Conservation (phyloP, 2,888 invertebrate genomes). For the Polymixis lichenea region DNA sequence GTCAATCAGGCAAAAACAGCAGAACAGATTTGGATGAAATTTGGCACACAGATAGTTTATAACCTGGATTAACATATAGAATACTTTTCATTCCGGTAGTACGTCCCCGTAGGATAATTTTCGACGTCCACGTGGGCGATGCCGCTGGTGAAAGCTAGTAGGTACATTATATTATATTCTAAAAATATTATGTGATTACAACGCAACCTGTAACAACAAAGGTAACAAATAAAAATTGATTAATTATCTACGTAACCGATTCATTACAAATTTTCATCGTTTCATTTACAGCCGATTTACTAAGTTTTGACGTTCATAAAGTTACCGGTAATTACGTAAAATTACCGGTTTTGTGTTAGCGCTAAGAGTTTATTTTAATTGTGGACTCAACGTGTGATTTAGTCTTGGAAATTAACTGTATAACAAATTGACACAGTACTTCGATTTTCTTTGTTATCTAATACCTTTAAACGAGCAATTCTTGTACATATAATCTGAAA, state of each 20-base stretch:
- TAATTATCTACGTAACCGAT: conserved; percentile 35
- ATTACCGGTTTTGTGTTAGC: conserved; percentile 31
- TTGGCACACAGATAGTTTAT: no score
- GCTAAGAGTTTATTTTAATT: conserved; percentile 29
- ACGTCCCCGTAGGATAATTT: no score
- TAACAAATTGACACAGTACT: not conserved
- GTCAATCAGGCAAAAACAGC: no score
- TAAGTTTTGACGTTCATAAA: conserved; percentile 29
- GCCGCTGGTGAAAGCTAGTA: no score
- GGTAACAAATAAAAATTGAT: conserved; percentile 33
- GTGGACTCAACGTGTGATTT: no score
- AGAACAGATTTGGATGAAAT: no score
- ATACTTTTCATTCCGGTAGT: no score
- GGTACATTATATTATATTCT: no score
- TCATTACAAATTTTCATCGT: conserved; percentile 46
- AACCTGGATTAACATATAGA: no score
- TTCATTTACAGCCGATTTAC: conserved; percentile 30
- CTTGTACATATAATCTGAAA: no score
- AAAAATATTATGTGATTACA: not conserved
- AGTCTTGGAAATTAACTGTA: not conserved
- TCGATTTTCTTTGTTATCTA: not conserved
- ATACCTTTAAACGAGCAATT: no score
- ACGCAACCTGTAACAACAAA: conserved; percentile 21
- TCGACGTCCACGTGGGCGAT: no score
- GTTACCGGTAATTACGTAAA: conserved; percentile 45